Percentiles rank a stretch among this genome's conserved stretches.
Evolutionary conservation across 2,888 invertebrate genomes (phyloP).

Genomic region (Tillus elongatus): DNA sequence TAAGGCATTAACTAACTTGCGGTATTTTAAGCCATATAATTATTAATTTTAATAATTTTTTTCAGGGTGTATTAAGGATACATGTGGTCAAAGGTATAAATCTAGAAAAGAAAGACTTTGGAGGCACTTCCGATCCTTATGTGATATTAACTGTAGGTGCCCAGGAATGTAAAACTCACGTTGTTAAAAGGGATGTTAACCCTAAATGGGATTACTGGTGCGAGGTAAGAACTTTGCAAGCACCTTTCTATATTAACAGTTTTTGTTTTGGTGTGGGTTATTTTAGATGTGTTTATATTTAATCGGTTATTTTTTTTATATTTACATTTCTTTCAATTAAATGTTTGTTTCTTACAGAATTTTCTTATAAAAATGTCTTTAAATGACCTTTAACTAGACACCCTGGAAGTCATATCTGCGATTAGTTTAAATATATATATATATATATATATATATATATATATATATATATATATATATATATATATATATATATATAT

Average conservation of each 20-base stretch:
- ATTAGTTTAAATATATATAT: too few relatives aligned
- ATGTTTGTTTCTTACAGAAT: too few relatives aligned
- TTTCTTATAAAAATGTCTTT: too few relatives aligned
- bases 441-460: too few relatives aligned
- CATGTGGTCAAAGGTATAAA: constrained; percentile 89
- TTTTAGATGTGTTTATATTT: not conserved
- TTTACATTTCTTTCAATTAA: too few relatives aligned
- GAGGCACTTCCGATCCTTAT: constrained; percentile 94
- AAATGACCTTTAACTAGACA: too few relatives aligned
- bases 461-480: too few relatives aligned
- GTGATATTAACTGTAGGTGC: constrained; percentile 82
- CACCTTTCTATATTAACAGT: too few relatives aligned
- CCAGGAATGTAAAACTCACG: constrained; percentile 82
- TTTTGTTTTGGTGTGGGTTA: not conserved
- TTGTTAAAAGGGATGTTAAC: constrained; percentile 83
- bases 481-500: too few relatives aligned
- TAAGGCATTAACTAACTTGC: constrained; percentile 34
- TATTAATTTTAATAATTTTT: not conserved
- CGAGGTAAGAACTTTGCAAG: constrained; percentile 80
- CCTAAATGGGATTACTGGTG: constrained; percentile 96
- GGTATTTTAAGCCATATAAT: not conserved
- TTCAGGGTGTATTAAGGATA: constrained; percentile 82
- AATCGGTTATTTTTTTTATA: not conserved
- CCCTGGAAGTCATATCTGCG: too few relatives aligned
- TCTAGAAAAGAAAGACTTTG: constrained; percentile 87